Evolutionary conservation across 1,140 invertebrate species (phyloP).

Genomic region (Mylabris phalerata): DNA sequence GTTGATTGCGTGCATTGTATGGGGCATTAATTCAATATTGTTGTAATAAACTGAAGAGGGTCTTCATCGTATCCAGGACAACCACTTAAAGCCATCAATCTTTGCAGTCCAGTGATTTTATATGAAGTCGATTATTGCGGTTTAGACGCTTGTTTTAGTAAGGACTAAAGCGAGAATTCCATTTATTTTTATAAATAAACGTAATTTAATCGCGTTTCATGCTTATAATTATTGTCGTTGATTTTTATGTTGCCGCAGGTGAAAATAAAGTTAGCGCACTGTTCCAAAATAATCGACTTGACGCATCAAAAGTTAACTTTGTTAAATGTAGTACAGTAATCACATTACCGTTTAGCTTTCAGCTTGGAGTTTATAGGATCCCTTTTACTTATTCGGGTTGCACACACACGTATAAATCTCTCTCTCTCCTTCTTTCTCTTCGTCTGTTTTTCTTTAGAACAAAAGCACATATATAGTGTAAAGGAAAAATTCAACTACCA

Average conservation of each 20-base stretch:
- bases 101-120: slow-evolving; percentile 21
- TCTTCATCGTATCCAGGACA: slow-evolving; percentile 14
- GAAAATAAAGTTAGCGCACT: too few relatives aligned
- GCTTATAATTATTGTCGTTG: slow-evolving; percentile 11
- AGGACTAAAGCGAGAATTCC: slow-evolving; percentile 11
- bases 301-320: slow-evolving; percentile 16
- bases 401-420: slow-evolving; percentile 6
- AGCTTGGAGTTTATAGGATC: neutral
- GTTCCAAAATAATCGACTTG: slow-evolving; percentile 5
- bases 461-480: neutral
- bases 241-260: neutral
- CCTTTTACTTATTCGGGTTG: neutral
- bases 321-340: slow-evolving; percentile 15
- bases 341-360: slow-evolving; percentile 12
- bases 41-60: slow-evolving; percentile 11
- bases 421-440: neutral
- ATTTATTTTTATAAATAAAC: slow-evolving; percentile 5
- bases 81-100: slow-evolving; percentile 21
- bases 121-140: slow-evolving; percentile 18
- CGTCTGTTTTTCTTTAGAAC: neutral
- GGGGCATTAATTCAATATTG: too few relatives aligned
- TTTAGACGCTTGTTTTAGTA: slow-evolving; percentile 16
- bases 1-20: too few relatives aligned
- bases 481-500: neutral
- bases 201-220: slow-evolving; percentile 14